Base-by-base conservation (phyloP, 2,888 invertebrate species). In the Saturnia japonica region DNA sequence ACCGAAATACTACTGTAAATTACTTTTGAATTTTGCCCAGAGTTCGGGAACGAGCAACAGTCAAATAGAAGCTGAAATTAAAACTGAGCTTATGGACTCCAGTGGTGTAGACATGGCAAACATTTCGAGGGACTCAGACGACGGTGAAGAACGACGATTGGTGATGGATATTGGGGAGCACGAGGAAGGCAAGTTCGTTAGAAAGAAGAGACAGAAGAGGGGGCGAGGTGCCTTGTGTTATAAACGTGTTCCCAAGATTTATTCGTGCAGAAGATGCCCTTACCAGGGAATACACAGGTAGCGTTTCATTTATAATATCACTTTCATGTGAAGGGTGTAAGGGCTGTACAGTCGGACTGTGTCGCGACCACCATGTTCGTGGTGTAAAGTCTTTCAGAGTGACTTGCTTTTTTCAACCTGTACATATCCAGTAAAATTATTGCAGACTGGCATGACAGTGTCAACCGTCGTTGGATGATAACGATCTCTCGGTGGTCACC, bases 241-340 rank as follows among this genome's bases (percentile, higher is more conserved):
- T 1, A 28, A 25, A 0, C 7, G 0, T 6, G 34, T 7, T 64
- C 47, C 25, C 0, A 78, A 77, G 16, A 0, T 76, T 0, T 83
- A 81, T 42, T 22, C 1, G 0, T 85, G 85, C n/a, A 54, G 0
- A 0, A 74, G 68, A 16, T 85, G 85, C 14, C 70, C 72, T 0
- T 83, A 66, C 14, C 25, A 51, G 3, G 78, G 71, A 0, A 6
- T 0, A 0, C 81, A 83, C 45, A 60, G 11, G 43, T 25, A 43
- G n/a, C 3, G 6, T 34, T 2, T 34, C 6, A 2, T 34, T 34
- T 34, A 34, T 34, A n/a, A n/a, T n/a, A n/a, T n/a, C n/a, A n/a
- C n/a, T n/a, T n/a, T n/a, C n/a, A n/a, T n/a, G n/a, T n/a, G n/a
- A n/a, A n/a, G n/a, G n/a, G n/a, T n/a, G n/a, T n/a, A n/a, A n/a